phyloP scores from a whole-genome alignment of 2,888 invertebrate species.

The Eristalis tenax region DNA sequence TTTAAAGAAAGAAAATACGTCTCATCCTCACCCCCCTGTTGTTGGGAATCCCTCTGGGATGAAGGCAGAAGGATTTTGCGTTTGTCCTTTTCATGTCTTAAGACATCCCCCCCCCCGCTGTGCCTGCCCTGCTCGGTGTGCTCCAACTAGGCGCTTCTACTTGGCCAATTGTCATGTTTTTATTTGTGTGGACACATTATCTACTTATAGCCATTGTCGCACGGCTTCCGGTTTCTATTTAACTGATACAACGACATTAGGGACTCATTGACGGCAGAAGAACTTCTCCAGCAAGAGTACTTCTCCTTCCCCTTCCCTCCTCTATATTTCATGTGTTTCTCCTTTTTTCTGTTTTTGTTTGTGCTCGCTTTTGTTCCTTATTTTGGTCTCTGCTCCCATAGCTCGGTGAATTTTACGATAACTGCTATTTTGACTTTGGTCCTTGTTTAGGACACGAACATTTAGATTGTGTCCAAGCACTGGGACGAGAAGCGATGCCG shows the following conservation, averaged over 20 bases:
- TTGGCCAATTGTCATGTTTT: constrained; percentile 56
- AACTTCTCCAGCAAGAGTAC: background rate
- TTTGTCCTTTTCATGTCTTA: constrained; percentile 18
- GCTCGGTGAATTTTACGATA: constrained; percentile 54
- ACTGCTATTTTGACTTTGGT: constrained; percentile 49
- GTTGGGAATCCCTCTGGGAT: constrained; percentile 13
- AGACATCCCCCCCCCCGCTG: constrained; percentile 8
- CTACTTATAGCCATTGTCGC: constrained; percentile 65
- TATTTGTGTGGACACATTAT: constrained; percentile 58
- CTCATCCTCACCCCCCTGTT: constrained; percentile 11
- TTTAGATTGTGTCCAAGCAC: constrained; percentile 12
- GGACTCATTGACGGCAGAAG: constrained; percentile 51
- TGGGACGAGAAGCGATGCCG: background rate
- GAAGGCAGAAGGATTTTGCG: constrained; percentile 27
- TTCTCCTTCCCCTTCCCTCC: background rate
- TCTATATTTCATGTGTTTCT: background rate
- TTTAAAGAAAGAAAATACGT: constrained; percentile 20
- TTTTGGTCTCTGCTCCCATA: constrained; percentile 15
- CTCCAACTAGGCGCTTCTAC: background rate
- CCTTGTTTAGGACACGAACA: constrained; percentile 26
- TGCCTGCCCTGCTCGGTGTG: background rate
- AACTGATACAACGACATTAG: constrained; percentile 54
- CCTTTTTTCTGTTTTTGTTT: background rate
- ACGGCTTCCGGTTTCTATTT: constrained; percentile 60
- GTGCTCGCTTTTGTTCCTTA: background rate